Percentiles rank a stretch among this genome's conserved stretches.
Evolutionary conservation across 2,113 vertebrate species (phyloP).

Genomic region (Erpornis zantholeuca): DNA sequence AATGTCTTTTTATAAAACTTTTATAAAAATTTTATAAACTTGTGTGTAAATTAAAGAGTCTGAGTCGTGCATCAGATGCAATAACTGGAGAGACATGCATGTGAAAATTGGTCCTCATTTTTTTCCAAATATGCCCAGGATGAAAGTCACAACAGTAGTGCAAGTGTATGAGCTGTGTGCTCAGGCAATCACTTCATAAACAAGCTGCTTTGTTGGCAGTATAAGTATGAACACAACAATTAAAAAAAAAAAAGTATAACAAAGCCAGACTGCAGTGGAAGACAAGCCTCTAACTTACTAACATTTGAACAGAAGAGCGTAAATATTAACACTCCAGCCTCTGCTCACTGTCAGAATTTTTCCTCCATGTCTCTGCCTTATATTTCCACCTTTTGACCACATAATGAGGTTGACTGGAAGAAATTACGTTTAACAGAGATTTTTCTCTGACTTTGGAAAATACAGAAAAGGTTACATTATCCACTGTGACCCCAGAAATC

Average conservation of each 20-base stretch:
- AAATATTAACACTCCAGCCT: background rate
- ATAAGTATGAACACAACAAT: background rate
- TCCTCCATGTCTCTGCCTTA: background rate
- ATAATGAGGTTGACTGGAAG: constrained; percentile 32
- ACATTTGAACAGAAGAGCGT: background rate
- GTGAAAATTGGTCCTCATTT: background rate
- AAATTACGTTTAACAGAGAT: constrained; percentile 17
- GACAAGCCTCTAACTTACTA: background rate
- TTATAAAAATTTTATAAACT: background rate
- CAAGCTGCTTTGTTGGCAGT: constrained; percentile 5
- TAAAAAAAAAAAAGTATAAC: background rate
- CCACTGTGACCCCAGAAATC: background rate
- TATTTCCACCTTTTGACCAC: constrained; percentile 1
- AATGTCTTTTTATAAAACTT: no score
- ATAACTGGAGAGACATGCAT: background rate
- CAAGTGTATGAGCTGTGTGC: background rate
- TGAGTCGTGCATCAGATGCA: background rate
- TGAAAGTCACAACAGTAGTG: background rate
- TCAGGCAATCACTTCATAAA: background rate
- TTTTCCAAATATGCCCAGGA: background rate
- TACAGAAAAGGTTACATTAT: constrained; percentile 19
- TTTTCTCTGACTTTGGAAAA: constrained; percentile 26
- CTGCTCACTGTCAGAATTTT: background rate
- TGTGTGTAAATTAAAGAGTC: background rate
- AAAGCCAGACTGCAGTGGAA: background rate